phyloP scores from a whole-genome alignment of 2,113 vertebrate species.

The Ammodytes dubius region DNA sequence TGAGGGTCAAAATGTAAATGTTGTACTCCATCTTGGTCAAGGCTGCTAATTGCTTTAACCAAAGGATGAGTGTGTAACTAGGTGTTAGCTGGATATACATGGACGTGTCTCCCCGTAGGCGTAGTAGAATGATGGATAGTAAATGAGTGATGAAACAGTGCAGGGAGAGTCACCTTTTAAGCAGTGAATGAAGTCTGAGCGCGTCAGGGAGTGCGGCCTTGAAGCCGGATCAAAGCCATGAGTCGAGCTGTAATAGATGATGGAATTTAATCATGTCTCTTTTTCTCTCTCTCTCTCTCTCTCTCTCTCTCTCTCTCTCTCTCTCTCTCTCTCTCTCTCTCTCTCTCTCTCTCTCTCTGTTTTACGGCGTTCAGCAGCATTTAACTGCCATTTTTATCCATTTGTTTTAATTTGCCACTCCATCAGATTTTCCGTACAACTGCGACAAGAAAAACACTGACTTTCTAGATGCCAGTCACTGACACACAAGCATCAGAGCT shows the following conservation, averaged over 20 bases:
- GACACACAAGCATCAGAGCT: constrained; percentile 39
- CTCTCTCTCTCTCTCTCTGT: constrained; percentile 28
- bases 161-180: constrained; percentile 74
- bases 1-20: constrained; percentile 45
- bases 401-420: constrained; percentile 52
- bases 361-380: constrained; percentile 52
- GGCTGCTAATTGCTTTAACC: constrained; percentile 62
- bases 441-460: not conserved
- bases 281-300: too few relatives aligned
- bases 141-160: constrained; percentile 74
- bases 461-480: constrained; percentile 52
- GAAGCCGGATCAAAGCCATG: constrained; percentile 78
- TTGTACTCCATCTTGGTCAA: constrained; percentile 54
- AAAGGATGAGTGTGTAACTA: constrained; percentile 34
- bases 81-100: constrained; percentile 18
- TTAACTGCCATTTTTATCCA: constrained; percentile 33
- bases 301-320: constrained; percentile 26
- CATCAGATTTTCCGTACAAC: constrained; percentile 39
- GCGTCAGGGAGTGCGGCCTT: constrained; percentile 70
- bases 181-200: constrained; percentile 56
- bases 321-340: constrained; percentile 11
- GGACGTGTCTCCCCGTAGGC: constrained; percentile 54
- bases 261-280: constrained; percentile 78
- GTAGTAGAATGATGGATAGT: constrained; percentile 66
- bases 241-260: constrained; percentile 73